phyloP scores from a whole-genome alignment of 2,113 vertebrate genomes.

The Vulpes ferrilata region DNA sequence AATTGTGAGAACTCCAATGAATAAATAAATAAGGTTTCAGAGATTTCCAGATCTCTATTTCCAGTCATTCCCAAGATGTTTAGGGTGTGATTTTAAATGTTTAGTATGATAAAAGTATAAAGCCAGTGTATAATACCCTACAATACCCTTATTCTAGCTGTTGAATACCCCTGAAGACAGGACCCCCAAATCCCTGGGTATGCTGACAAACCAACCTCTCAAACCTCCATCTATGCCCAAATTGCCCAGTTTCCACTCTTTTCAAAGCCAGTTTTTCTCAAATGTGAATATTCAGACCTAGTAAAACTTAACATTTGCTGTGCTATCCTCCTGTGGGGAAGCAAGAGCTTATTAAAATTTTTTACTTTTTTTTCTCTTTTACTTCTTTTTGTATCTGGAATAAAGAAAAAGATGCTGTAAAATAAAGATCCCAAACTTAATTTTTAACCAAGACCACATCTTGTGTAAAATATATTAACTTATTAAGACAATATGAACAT shows the following conservation, averaged over 20 bases:
- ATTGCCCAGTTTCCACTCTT: constrained; percentile 1
- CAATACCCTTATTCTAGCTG: neutral
- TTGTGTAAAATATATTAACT: constrained; percentile 39
- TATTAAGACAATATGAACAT: constrained; percentile 40
- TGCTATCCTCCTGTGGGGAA: neutral
- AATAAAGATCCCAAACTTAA: constrained; percentile 64
- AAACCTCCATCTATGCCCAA: constrained; percentile 26
- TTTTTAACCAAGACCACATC: constrained; percentile 39
- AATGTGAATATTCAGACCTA: constrained; percentile 48
- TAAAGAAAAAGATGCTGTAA: constrained; percentile 41
- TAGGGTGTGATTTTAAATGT: constrained; percentile 67
- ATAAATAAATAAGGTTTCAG: constrained; percentile 69
- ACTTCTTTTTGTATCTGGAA: constrained; percentile 53
- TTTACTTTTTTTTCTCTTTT: neutral
- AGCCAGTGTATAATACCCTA: constrained; percentile 55
- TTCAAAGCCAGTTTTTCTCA: constrained; percentile 42
- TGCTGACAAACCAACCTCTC: constrained; percentile 45
- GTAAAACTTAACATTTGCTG: constrained; percentile 46
- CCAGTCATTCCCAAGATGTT: constrained; percentile 71
- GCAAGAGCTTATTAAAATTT: constrained; percentile 42
- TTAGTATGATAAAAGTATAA: constrained; percentile 67
- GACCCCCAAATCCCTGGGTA: neutral
- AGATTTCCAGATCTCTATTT: constrained; percentile 67
- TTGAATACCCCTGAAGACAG: constrained; percentile 39
- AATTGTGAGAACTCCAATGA: constrained; percentile 72